Conservation (phyloP, 1,140 invertebrate species). For the Eciton burchellii region DNA sequence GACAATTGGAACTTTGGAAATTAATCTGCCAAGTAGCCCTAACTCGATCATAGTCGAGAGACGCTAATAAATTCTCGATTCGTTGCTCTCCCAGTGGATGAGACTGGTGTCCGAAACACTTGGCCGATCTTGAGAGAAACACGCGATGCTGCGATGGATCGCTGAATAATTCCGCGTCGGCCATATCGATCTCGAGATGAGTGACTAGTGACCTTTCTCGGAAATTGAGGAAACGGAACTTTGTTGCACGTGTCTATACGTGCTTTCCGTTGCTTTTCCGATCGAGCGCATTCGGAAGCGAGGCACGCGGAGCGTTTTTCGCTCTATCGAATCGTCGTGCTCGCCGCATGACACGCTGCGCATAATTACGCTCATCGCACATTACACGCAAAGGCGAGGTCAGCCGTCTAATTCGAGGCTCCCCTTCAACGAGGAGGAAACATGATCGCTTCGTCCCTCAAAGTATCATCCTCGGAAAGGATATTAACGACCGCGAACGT, state of each 20-base stretch:
- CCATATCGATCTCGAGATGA: constrained; percentile 8
- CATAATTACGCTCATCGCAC: constrained; percentile 14
- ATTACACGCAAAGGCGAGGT: constrained; percentile 31
- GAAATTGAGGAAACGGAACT: constrained; percentile 16
- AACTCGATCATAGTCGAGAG: neutral
- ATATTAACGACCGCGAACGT: constrained; percentile 40
- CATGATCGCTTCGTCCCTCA: neutral
- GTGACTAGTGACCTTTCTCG: constrained; percentile 43
- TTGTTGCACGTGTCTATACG: constrained; percentile 6
- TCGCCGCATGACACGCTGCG: neutral
- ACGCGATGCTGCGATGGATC: constrained; percentile 6
- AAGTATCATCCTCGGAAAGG: neutral
- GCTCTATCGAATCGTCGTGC: constrained; percentile 2
- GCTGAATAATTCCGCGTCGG: constrained; percentile 26
- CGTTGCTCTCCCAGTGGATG: neutral
- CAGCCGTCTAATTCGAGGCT: constrained; percentile 46
- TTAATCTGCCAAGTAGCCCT: neutral
- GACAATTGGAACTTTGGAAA: constrained; percentile 10
- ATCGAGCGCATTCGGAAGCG: neutral
- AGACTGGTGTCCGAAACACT: constrained; percentile 22
- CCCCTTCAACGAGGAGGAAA: constrained; percentile 31
- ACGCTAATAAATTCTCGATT: constrained; percentile 10
- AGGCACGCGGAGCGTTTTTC: neutral
- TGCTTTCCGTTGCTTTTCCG: neutral
- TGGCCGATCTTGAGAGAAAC: neutral